phyloP scores from a whole-genome alignment of 2,797 vertebrate genomes.

The Hippopotamyrus pictus region DNA sequence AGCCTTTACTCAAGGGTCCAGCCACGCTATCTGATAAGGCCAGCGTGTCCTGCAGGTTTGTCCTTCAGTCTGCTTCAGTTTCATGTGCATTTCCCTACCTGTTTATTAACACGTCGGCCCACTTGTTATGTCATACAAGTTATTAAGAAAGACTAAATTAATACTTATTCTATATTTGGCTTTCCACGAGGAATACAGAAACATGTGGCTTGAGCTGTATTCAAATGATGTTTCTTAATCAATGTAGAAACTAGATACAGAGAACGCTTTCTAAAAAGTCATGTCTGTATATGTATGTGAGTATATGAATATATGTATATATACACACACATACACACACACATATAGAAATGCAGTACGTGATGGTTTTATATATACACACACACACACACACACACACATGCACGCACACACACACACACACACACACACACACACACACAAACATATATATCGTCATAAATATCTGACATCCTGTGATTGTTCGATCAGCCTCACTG shows the following conservation, averaged over 20 bases:
- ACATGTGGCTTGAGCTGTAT: not conserved
- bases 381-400: not conserved
- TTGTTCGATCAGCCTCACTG: not conserved
- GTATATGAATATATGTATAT: not conserved
- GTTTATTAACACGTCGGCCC: not conserved
- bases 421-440: not conserved
- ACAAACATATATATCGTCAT: not conserved
- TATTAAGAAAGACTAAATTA: not conserved
- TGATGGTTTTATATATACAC: not conserved
- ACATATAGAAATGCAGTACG: not conserved
- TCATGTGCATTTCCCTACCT: not conserved
- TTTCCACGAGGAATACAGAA: not conserved
- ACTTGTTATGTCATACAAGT: not conserved
- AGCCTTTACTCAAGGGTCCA: slow-evolving; percentile 31
- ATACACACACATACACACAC: not conserved
- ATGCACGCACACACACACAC: too few relatives aligned
- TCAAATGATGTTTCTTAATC: not conserved
- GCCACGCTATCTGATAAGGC: slow-evolving; percentile 28
- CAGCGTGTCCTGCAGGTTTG: slow-evolving; percentile 21
- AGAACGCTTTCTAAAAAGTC: not conserved
- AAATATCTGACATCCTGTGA: not conserved
- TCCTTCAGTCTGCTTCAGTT: slow-evolving; percentile 21
- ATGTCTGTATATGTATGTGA: not conserved
- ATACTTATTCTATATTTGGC: not conserved
- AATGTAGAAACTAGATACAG: not conserved